These are phyloP conservation scores for Varroa destructor DNA, from an alignment of 1,140 invertebrate species.

Conservation along the genomic window DNA sequence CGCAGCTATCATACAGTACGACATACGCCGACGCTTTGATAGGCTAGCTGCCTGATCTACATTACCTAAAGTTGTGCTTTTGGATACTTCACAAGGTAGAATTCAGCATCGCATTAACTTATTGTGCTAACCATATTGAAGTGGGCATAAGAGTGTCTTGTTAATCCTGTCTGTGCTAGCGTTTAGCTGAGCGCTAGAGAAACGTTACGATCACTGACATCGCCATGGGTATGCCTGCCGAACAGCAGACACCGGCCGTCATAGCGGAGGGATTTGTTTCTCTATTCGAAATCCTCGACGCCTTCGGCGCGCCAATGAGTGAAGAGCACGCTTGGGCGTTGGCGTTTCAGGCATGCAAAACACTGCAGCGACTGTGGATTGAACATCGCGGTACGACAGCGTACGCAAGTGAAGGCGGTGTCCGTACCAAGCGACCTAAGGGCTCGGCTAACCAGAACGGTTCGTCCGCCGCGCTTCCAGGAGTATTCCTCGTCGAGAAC, in stretches of 20 bases:
- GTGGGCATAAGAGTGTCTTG: no score
- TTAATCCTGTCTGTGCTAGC: no score
- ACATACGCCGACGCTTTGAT: no score
- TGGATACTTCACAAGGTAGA: no score
- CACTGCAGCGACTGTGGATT: slow-evolving; percentile 10
- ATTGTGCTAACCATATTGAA: no score
- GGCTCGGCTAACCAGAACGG: no score
- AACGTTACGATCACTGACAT: not conserved
- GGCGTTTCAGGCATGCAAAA: slow-evolving; percentile 26
- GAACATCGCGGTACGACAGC: not conserved
- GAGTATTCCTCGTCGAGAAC: slow-evolving; percentile 21
- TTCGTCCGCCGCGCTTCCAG: not conserved
- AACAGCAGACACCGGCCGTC: not conserved
- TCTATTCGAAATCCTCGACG: slow-evolving; percentile 25
- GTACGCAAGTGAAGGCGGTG: slow-evolving; percentile 18
- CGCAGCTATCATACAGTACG: no score
- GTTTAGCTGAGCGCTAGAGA: no score
- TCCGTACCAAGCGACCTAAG: not conserved
- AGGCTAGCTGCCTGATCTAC: no score
- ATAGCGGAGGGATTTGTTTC: slow-evolving; percentile 20
- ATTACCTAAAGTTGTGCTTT: no score
- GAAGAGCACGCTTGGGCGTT: slow-evolving; percentile 26
- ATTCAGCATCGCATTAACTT: no score
- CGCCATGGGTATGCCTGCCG: slow-evolving; percentile 17
- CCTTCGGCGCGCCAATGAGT: slow-evolving; percentile 24